Base-by-base conservation (phyloP, 2,797 vertebrate species). In the Falco novaeseelandiae region DNA sequence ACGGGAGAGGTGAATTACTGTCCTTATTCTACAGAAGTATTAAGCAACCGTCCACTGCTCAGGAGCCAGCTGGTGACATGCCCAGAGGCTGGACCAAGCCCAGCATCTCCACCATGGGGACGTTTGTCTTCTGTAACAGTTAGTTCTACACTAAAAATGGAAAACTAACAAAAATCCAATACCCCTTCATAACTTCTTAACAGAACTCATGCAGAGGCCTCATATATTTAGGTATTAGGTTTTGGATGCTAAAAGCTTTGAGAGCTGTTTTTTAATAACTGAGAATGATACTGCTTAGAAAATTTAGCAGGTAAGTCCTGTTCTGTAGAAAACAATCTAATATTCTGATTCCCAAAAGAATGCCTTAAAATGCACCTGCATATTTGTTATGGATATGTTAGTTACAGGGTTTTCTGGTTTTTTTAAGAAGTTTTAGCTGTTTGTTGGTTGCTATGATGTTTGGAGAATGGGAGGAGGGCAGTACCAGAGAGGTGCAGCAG, bases 221-320 rank as follows among this genome's bases (percentile, higher is more conserved):
- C 52, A 18, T 72, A 23, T 40, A 62, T 84, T 83, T 66, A 26
- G 27, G 11, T 66, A 51, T 69, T 62, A 69, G 17, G 16, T 30
- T 90, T 67, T 84, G 66, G 66, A 57, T 66, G 54, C 59, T 80
- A 36, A 92, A 92, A 93, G 48, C 83, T 90, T 88, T 91, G 58
- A 0, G 4, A 88, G 69, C 48, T 88, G 38, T 26, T 78, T 87
- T 89, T 70, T 70, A 91, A 79, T 91, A 86, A 76, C 61, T 36
- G 49, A 57, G 83, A 83, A 70, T 12, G 34, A 55, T 62, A 26
- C 1, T 2, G 36, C 54, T 76, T 82, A 88, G 90, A 51, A 93
- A 91, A 82, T 22, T 6, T 46, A 74, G 40, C 57, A 93, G 48
- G 1, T 76, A 52, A 71, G 49, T 55, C 46, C 66, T 44, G 30